A percentile compares a stretch with the other conserved stretches of the same genome.
Evolutionary conservation across 2,888 invertebrate genomes (phyloP).

Genomic region (Hylaea fasciaria): DNA sequence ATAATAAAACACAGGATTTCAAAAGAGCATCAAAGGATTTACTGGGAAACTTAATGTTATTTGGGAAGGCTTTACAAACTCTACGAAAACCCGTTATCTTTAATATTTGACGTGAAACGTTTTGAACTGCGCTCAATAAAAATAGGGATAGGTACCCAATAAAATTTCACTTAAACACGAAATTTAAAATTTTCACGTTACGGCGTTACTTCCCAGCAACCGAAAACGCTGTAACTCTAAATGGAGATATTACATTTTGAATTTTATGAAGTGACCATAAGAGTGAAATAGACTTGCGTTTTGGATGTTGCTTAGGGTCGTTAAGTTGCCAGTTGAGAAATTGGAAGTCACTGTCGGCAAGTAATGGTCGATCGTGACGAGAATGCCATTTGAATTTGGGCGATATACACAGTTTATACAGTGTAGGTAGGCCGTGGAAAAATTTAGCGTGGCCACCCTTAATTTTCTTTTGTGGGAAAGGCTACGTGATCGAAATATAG

Average conservation of each 20-base stretch:
- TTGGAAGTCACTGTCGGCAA: slow-evolving; percentile 84
- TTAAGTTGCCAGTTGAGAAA: slow-evolving; percentile 65
- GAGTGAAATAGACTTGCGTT: slow-evolving; percentile 42
- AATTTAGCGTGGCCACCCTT: slow-evolving; percentile 65
- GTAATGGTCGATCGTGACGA: slow-evolving; percentile 80
- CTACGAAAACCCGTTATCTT: slow-evolving; percentile 26
- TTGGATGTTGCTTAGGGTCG: slow-evolving; percentile 50
- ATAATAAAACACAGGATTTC: too few relatives aligned
- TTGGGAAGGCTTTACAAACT: too few relatives aligned
- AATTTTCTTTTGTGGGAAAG: slow-evolving; percentile 69
- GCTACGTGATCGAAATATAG: slow-evolving; percentile 65
- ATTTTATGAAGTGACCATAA: slow-evolving; percentile 34
- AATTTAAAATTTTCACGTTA: slow-evolving; percentile 82
- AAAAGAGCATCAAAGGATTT: too few relatives aligned
- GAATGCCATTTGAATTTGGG: slow-evolving; percentile 78
- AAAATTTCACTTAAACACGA: slow-evolving; percentile 83
- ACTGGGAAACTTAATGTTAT: too few relatives aligned
- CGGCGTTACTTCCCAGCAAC: slow-evolving; percentile 48
- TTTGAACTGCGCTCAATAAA: slow-evolving; percentile 68
- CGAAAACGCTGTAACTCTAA: slow-evolving; percentile 45
- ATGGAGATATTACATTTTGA: slow-evolving; percentile 21
- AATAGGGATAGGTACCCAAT: slow-evolving; percentile 74
- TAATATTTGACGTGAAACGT: slow-evolving; percentile 48
- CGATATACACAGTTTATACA: slow-evolving; percentile 61
- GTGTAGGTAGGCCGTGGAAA: slow-evolving; percentile 56